Conservation (phyloP, 2,113 vertebrate species). For the Trichomycterus rosablanca region DNA sequence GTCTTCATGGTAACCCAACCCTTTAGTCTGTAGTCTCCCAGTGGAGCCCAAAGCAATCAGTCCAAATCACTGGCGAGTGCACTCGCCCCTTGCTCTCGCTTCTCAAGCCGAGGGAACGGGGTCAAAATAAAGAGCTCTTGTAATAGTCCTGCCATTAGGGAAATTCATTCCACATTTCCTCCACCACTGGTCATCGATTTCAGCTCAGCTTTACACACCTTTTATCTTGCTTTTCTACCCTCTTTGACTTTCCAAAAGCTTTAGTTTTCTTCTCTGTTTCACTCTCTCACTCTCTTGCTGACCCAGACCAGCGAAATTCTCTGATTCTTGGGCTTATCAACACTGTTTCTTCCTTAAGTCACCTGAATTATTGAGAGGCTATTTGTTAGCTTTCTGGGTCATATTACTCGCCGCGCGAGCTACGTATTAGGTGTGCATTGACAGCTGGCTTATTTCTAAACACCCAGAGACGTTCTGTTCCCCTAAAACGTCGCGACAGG, state of each 20-base stretch:
- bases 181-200: conserved; percentile 65
- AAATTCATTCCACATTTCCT: conserved; percentile 67
- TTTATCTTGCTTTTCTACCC: conserved; percentile 21
- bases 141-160: conserved; percentile 72
- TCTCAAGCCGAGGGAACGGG: conserved; percentile 55
- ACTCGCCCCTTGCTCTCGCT: conserved; percentile 47
- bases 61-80: conserved; percentile 52
- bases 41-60: conserved; percentile 50
- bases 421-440: conserved; percentile 40
- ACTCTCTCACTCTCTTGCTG: neutral
- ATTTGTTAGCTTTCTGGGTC: conserved; percentile 56
- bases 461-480: conserved; percentile 37
- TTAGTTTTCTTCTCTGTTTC: too few relatives aligned
- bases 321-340: conserved; percentile 59
- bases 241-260: conserved; percentile 15
- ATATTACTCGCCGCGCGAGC: conserved; percentile 55
- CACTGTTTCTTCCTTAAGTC: conserved; percentile 60
- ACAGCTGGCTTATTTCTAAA: conserved; percentile 46
- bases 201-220: conserved; percentile 62
- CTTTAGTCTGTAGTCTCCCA: conserved; percentile 41
- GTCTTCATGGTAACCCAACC: conserved; percentile 45
- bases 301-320: conserved; percentile 37
- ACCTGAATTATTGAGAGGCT: conserved; percentile 71
- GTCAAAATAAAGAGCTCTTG: conserved; percentile 69
- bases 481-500: conserved; percentile 18